phyloP scores from a whole-genome alignment of 2,113 vertebrate species.

The Percopsis transmontana region DNA sequence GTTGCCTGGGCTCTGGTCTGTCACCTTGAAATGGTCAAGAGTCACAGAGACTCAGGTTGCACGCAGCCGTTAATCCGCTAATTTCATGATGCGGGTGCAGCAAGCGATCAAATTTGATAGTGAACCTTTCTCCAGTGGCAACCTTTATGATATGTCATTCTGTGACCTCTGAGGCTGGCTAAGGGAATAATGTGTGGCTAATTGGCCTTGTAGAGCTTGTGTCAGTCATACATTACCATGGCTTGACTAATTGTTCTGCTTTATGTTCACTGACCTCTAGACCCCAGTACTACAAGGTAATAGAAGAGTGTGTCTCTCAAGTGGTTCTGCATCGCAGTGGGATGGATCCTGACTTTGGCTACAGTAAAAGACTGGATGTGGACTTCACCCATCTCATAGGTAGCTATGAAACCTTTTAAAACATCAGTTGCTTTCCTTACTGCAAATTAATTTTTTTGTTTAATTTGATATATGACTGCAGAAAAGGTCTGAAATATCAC shows the following conservation, averaged over 20 bases:
- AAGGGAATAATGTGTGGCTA: slow-evolving; percentile 66
- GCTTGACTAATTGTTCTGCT: slow-evolving; percentile 62
- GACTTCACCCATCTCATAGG: slow-evolving; percentile 92
- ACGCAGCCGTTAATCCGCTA: slow-evolving; percentile 62
- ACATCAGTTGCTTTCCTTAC: neutral
- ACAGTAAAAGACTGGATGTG: slow-evolving; percentile 88
- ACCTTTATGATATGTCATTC: slow-evolving; percentile 65
- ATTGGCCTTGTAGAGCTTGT: slow-evolving; percentile 65
- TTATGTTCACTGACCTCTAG: slow-evolving; percentile 69
- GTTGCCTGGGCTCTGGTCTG: slow-evolving; percentile 47
- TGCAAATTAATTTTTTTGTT: neutral
- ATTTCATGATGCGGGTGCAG: slow-evolving; percentile 70
- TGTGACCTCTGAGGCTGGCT: slow-evolving; percentile 67
- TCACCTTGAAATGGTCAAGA: slow-evolving; percentile 77
- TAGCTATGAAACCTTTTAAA: slow-evolving; percentile 61
- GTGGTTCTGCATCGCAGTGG: slow-evolving; percentile 92
- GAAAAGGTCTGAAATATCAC: neutral
- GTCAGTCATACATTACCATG: slow-evolving; percentile 54
- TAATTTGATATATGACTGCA: neutral
- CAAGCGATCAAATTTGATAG: slow-evolving; percentile 71
- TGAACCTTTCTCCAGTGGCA: slow-evolving; percentile 45
- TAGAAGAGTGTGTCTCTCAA: slow-evolving; percentile 94
- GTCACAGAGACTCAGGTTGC: slow-evolving; percentile 41
- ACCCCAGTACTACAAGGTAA: slow-evolving; percentile 97
- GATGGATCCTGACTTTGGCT: slow-evolving; percentile 94